Base-by-base conservation (phyloP, 2,797 vertebrate genomes). In the Myripristis jacobus region DNA sequence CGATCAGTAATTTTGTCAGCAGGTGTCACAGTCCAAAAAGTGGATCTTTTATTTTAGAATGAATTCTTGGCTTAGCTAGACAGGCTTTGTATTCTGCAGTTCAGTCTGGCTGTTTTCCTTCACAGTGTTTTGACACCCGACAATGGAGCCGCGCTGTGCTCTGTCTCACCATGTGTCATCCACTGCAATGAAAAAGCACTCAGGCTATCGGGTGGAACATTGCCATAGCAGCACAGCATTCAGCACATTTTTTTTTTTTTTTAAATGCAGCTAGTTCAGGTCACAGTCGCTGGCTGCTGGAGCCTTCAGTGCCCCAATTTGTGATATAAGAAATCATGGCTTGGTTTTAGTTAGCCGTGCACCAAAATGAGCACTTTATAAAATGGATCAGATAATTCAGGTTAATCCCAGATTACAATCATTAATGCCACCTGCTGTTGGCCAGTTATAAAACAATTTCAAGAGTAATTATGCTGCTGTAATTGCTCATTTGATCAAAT, bases 161-260 rank as follows among this genome's bases (percentile, higher is more conserved):
- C 51, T 29, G 62, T 58, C 56, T 70, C 44, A 38, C 38, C 4
- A 5, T 44, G 18, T n/a, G 25, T 22, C 29, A 48, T 29, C 48
- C 27, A 4, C 55, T 41, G 9, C 46, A 63, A 64, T 58, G 51
- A 58, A 18, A 52, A 55, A 58, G 34, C 51, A 69, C 52, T 68
- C 43, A 54, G 34, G 34, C 34, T 50, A 10, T 46, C 47, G 27
- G 15, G 3, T 62, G 21, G 31, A 18, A 34, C 9, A 51, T 73
- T 27, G 0, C 59, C 68, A 73, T 67, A 65, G 73, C 57, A 77
- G 78, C 58, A n/a, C 29, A 21, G 36, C n/a, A 25, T 62, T 56
- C 46, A 38, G 25, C 6, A 50, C 53, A 70, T 51, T 59, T 36
- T 21, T 59, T 44, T 38, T 58, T 52, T 44, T 25, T 57, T 52